phyloP scores from a whole-genome alignment of 1,140 invertebrate species.

The Harpegnathos saltator region DNA sequence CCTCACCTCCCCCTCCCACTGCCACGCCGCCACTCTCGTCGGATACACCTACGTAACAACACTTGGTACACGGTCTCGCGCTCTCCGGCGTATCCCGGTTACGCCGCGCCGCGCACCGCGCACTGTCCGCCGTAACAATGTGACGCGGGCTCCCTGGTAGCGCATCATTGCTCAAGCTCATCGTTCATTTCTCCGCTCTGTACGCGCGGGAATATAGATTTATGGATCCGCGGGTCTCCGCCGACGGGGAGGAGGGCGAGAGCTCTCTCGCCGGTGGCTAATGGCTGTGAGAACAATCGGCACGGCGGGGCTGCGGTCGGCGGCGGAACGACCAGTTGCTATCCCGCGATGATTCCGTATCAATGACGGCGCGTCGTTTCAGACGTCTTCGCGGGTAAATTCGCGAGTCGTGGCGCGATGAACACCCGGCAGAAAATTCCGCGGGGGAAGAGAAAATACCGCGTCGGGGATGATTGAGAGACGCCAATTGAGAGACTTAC shows the following conservation, averaged over 20 bases:
- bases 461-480: too few species aligned
- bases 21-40: conserved; percentile 24
- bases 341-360: too few species aligned
- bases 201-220: conserved; percentile 14
- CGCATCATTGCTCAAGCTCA: conserved; percentile 71
- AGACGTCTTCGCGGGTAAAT: too few species aligned
- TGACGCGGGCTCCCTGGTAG: conserved; percentile 64
- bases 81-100: conserved; percentile 68
- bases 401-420: too few species aligned
- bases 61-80: conserved; percentile 69
- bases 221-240: not conserved
- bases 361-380: too few species aligned
- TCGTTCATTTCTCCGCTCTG: conserved; percentile 66
- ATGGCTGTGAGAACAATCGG: not conserved
- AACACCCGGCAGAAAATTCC: too few species aligned
- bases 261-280: not conserved
- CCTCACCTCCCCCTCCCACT: conserved; percentile 49
- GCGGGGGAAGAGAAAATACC: too few species aligned
- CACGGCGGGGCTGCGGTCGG: too few species aligned
- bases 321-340: too few species aligned
- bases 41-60: conserved; percentile 73
- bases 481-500: too few species aligned
- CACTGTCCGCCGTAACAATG: conserved; percentile 73
- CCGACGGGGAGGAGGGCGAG: not conserved
- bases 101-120: conserved; percentile 70